A percentile compares a stretch with the other conserved stretches of the same genome.
These are phyloP conservation scores for Catotricha subobsoleta DNA, from an alignment of 2,888 invertebrate species.

Conservation along the genomic window DNA sequence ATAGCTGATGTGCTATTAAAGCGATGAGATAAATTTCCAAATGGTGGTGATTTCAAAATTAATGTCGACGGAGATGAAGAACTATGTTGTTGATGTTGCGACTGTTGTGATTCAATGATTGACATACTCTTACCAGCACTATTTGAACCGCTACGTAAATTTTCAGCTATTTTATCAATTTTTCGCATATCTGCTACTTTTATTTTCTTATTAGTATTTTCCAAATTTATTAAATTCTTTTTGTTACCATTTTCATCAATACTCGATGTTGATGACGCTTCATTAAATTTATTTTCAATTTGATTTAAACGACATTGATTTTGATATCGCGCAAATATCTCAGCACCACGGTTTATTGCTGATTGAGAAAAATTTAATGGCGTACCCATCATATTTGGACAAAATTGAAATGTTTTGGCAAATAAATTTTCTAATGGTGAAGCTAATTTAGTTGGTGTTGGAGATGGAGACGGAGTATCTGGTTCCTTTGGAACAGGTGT, in stretches of 20 bases:
- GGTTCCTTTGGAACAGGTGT: constrained; percentile 13
- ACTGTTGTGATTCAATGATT: background rate
- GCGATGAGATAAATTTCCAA: background rate
- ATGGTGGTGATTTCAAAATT: background rate
- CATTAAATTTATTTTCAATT: constrained; percentile 4
- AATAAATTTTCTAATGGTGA: constrained; percentile 26
- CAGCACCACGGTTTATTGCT: constrained; percentile 26
- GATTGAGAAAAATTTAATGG: constrained; percentile 30
- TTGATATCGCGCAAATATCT: constrained; percentile 27
- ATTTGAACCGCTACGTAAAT: constrained; percentile 16
- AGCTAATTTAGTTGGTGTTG: constrained; percentile 6
- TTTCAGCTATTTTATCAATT: constrained; percentile 30
- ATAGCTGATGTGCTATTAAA: background rate
- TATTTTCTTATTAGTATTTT: background rate
- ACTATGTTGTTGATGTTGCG: background rate
- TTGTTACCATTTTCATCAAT: constrained; percentile 5
- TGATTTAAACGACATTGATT: constrained; percentile 22
- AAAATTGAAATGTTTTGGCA: constrained; percentile 27
- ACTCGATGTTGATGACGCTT: background rate
- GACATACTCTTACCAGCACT: background rate
- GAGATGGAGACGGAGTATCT: constrained; percentile 7
- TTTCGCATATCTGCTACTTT: constrained; percentile 18
- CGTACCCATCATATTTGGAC: constrained; percentile 24
- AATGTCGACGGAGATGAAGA: background rate
- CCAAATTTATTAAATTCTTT: background rate